A percentile compares a stretch with the other conserved stretches of the same genome.
phyloP scores from a whole-genome alignment of 1,140 invertebrate species.

The Brachionus koreanus region DNA sequence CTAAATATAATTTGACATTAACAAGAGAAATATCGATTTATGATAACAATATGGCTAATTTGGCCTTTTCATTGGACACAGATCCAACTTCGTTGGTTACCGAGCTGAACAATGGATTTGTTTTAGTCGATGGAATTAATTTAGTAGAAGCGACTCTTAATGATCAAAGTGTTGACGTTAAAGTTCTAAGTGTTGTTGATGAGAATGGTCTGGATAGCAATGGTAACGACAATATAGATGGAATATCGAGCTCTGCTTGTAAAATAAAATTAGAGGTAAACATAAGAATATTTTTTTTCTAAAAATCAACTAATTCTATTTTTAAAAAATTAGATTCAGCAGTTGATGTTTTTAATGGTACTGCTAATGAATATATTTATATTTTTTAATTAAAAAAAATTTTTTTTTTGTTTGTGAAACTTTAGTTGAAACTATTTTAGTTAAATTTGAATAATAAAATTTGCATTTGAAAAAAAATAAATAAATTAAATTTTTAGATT shows the following conservation, averaged over 20 bases:
- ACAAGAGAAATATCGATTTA: slow-evolving; percentile 2
- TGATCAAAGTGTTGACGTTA: neutral
- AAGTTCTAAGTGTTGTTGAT: neutral
- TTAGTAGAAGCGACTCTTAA: neutral
- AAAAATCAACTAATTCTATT: neutral
- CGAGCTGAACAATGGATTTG: neutral
- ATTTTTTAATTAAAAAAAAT: neutral
- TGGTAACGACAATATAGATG: neutral
- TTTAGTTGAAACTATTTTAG: neutral
- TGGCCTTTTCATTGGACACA: neutral
- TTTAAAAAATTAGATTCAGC: neutral
- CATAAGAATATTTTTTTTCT: neutral
- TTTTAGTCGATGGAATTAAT: neutral
- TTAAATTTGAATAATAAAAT: neutral
- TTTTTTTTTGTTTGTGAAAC: neutral
- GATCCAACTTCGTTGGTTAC: neutral
- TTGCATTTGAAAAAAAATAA: neutral
- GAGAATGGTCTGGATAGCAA: neutral
- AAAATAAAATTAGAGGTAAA: no score
- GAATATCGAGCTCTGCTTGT: neutral
- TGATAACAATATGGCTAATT: neutral
- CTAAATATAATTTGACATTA: neutral
- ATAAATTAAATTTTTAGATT: neutral
- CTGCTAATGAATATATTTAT: neutral
- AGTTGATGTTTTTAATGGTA: neutral